Conservation (phyloP, 2,888 invertebrate species). For the Encarsia formosa region DNA sequence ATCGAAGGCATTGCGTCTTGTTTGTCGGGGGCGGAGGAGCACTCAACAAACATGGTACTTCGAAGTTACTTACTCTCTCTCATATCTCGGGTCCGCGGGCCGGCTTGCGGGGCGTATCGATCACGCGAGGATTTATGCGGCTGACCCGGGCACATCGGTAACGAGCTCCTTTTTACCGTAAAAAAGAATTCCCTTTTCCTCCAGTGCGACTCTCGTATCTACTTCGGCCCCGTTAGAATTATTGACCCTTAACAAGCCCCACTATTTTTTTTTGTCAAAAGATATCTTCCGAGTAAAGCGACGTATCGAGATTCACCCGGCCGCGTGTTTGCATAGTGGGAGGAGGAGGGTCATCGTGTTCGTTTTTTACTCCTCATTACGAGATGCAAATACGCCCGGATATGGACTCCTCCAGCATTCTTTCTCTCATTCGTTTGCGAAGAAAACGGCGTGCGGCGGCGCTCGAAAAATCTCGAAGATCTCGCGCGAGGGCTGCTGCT, state of each 20-base stretch:
- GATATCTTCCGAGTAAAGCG: background rate
- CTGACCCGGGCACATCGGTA: no score
- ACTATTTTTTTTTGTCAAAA: conserved; percentile 22
- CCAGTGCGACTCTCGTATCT: no score
- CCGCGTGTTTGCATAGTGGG: background rate
- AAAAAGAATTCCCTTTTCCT: no score
- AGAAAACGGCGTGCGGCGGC: background rate
- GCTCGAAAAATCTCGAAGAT: conserved; percentile 10
- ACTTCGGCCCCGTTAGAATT: conserved; percentile 8
- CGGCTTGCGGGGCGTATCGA: no score
- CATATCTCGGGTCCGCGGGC: no score
- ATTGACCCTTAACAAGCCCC: conserved; percentile 21
- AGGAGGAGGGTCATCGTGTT: background rate
- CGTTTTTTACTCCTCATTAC: conserved; percentile 32
- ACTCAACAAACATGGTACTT: no score
- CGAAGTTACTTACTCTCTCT: no score
- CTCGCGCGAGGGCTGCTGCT: background rate
- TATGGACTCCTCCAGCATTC: conserved; percentile 22
- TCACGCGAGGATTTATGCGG: no score
- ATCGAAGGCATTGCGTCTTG: no score
- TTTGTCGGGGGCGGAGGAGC: no score
- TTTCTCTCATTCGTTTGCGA: conserved; percentile 1
- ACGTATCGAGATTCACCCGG: conserved; percentile 5
- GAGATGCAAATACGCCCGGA: conserved; percentile 36
- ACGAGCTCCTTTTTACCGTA: no score